phyloP scores from a whole-genome alignment of 2,113 vertebrate species.

The Aleadryas rufinucha region DNA sequence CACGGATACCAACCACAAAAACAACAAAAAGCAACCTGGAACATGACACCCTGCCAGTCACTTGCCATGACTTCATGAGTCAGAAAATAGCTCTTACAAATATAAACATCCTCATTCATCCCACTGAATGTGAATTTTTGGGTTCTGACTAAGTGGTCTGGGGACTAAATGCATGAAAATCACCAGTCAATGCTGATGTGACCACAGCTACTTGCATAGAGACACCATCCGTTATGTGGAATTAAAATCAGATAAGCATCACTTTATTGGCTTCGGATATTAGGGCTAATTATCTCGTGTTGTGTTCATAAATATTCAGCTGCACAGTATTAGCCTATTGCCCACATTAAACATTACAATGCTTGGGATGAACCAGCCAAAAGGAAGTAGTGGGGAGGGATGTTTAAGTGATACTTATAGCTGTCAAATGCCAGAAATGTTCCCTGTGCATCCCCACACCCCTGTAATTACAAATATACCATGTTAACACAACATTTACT shows the following conservation, averaged over 20 bases:
- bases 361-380: background rate
- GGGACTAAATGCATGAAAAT: background rate
- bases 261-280: background rate
- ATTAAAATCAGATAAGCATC: background rate
- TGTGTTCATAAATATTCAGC: background rate
- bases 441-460: background rate
- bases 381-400: background rate
- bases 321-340: background rate
- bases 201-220: background rate
- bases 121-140: background rate
- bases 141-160: background rate
- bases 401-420: background rate
- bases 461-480: background rate
- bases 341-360: background rate
- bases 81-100: background rate
- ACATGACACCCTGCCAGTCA: background rate
- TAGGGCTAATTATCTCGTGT: background rate
- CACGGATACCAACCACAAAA: fast-evolving
- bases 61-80: background rate
- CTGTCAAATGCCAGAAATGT: background rate
- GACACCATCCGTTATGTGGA: background rate
- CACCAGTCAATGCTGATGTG: background rate
- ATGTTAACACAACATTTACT: background rate
- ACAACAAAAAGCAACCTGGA: background rate
- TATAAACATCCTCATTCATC: background rate